A percentile compares a stretch with the other conserved stretches of the same genome.
Conservation (phyloP, 2,113 vertebrate genomes). For the Bucco capensis region DNA sequence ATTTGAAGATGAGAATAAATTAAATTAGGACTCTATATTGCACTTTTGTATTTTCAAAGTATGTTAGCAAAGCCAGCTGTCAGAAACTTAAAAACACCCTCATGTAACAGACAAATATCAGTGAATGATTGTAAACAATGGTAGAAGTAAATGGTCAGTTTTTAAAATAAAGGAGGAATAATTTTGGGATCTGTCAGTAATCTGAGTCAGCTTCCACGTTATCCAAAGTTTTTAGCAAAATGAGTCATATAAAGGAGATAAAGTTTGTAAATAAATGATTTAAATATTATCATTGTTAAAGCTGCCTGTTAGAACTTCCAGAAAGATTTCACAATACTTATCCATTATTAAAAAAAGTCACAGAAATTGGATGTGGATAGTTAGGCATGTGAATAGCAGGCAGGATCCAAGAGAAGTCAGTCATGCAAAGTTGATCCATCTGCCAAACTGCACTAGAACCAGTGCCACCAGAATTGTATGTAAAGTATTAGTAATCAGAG, state of each 20-base stretch:
- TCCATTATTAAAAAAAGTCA: neutral
- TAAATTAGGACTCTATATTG: neutral
- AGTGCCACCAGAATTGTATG: neutral
- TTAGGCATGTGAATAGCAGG: neutral
- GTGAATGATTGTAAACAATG: neutral
- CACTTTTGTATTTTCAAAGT: neutral
- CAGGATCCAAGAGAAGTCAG: neutral
- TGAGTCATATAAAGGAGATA: neutral
- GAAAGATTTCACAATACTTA: neutral
- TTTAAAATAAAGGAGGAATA: neutral
- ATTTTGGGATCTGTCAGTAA: neutral
- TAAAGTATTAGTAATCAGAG: neutral
- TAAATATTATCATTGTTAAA: neutral
- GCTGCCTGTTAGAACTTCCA: neutral
- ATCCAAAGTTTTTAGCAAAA: neutral
- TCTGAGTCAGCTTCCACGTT: neutral
- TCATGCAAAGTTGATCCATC: neutral
- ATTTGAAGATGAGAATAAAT: neutral
- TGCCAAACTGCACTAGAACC: neutral
- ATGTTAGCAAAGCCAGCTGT: neutral
- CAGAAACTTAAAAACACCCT: neutral
- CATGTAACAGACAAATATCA: neutral
- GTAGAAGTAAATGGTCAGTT: neutral
- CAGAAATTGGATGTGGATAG: neutral
- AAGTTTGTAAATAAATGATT: neutral